phyloP scores from a whole-genome alignment of 2,888 invertebrate species.

The Phanerotoma sp. region DNA sequence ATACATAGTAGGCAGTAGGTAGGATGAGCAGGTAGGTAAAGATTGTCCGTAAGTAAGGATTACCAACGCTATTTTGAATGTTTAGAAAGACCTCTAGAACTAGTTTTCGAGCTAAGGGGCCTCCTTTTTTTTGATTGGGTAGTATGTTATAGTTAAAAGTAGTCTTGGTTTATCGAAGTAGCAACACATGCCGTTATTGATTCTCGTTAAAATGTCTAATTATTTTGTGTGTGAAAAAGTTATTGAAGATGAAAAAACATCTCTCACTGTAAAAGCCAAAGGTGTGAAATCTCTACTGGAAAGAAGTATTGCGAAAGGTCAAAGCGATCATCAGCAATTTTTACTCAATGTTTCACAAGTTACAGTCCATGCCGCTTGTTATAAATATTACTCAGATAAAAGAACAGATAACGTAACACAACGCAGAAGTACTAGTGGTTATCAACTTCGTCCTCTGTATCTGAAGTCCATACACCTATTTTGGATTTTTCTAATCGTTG shows the following conservation, averaged over 20 bases:
- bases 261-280: conserved; percentile 16
- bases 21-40: no score
- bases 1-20: no score
- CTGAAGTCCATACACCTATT: neutral
- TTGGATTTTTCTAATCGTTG: conserved; percentile 14
- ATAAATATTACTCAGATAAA: neutral
- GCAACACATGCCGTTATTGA: no score
- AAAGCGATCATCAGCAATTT: conserved; percentile 6
- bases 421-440: conserved; percentile 3
- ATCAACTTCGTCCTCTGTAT: neutral
- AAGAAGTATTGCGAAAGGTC: conserved; percentile 3
- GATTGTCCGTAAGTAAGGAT: no score
- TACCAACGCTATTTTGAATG: no score
- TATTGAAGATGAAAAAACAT: conserved; percentile 4
- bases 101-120: no score
- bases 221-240: conserved; percentile 15
- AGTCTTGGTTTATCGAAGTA: no score
- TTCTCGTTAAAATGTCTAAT: neutral
- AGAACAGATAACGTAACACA: neutral
- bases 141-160: no score
- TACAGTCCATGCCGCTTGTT: conserved; percentile 5
- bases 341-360: neutral
- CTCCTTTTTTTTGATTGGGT: no score
- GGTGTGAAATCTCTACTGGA: conserved; percentile 11
- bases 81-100: no score